Conservation (phyloP, 2,113 vertebrate genomes). For the Corythornis vintsioides region DNA sequence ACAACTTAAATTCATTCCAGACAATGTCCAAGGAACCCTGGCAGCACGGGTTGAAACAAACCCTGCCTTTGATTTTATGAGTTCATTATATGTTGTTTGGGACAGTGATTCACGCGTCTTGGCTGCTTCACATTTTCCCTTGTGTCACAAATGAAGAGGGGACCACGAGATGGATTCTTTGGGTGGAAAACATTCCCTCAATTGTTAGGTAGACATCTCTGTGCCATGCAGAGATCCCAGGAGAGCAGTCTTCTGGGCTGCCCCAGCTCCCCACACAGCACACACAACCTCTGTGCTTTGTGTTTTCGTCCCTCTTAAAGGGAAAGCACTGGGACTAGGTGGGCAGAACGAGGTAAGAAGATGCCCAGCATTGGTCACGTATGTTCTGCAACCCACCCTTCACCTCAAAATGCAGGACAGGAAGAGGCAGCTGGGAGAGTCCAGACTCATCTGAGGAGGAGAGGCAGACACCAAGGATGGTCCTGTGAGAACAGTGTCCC, state of each 20-base stretch:
- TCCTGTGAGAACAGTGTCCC: neutral
- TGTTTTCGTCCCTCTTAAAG: neutral
- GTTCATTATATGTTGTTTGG: slow-evolving; percentile 71
- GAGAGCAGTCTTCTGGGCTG: slow-evolving; percentile 1
- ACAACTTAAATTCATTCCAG: slow-evolving; percentile 71
- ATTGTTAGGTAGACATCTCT: slow-evolving; percentile 60
- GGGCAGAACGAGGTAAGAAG: neutral
- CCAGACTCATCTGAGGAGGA: neutral
- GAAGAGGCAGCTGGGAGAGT: neutral
- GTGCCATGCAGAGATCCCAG: neutral
- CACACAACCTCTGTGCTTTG: neutral
- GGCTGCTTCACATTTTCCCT: slow-evolving; percentile 69
- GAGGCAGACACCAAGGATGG: neutral
- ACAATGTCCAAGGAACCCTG: slow-evolving; percentile 69
- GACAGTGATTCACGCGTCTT: slow-evolving; percentile 66
- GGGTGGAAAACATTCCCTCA: slow-evolving; percentile 64
- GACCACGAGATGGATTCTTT: slow-evolving; percentile 54
- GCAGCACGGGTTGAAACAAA: slow-evolving; percentile 67
- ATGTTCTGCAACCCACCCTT: neutral
- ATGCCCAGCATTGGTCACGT: accelerated
- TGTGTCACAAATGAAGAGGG: slow-evolving; percentile 66
- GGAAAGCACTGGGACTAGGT: neutral
- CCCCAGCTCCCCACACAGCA: neutral
- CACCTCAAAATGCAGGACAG: neutral
- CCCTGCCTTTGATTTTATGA: slow-evolving; percentile 71